A percentile compares a stretch with the other conserved stretches of the same genome.
Conservation (phyloP, 2,113 vertebrate species). For the Leptosomus discolor region DNA sequence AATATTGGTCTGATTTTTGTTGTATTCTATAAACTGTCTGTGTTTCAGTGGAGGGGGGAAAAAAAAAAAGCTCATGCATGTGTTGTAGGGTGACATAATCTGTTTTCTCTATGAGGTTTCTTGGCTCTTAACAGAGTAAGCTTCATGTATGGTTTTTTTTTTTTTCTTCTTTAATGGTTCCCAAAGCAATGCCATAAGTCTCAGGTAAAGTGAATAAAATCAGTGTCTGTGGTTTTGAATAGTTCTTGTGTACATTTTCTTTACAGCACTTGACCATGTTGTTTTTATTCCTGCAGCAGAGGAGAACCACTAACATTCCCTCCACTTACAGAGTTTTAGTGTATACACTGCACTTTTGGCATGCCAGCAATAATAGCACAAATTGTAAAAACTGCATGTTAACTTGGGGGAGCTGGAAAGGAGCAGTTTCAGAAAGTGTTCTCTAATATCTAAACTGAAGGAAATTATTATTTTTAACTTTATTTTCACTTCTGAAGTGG, state of each 20-base stretch:
- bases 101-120: background rate
- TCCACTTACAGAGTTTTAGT: background rate
- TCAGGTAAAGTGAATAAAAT: conserved; percentile 46
- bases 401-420: background rate
- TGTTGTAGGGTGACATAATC: background rate
- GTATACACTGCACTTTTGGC: conserved; percentile 40
- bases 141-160: background rate
- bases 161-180: conserved; percentile 22
- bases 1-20: background rate
- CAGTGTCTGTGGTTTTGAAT: background rate
- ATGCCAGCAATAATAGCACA: conserved; percentile 11
- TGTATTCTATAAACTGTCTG: background rate
- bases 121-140: background rate
- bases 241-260: background rate
- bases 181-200: conserved; percentile 54
- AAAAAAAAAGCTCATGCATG: background rate
- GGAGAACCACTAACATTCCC: background rate
- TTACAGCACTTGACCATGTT: background rate
- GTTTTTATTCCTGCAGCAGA: background rate
- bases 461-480: background rate
- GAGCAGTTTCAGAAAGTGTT: background rate
- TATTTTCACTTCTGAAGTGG: background rate
- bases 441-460: background rate
- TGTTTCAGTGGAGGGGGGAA: background rate
- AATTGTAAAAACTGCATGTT: conserved; percentile 4